phyloP scores from a whole-genome alignment of 2,888 invertebrate genomes.

The Imbricaverruca yamaguchii region DNA sequence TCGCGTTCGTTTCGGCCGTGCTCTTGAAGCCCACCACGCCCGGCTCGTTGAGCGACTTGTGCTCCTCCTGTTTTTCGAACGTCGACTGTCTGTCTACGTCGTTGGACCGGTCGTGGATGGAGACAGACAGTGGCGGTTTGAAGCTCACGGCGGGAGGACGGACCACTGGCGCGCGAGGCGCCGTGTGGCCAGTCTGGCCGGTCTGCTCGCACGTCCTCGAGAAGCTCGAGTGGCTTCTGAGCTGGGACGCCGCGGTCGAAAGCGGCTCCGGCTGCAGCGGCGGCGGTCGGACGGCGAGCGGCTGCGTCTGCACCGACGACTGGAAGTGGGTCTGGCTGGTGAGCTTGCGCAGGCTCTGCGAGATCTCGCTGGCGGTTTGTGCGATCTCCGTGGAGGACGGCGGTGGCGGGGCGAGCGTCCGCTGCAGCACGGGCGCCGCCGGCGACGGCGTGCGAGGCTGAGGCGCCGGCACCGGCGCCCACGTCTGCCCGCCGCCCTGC shows the following conservation, averaged over 20 bases:
- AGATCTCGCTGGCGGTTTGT: conserved; percentile 34
- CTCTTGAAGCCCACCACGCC: conserved; percentile 32
- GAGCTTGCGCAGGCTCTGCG: conserved; percentile 43
- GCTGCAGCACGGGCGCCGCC: conserved; percentile 42
- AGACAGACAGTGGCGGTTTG: neutral
- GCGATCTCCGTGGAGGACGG: conserved; percentile 46
- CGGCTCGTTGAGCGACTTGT: conserved; percentile 23
- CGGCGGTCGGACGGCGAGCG: neutral
- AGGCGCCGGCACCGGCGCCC: neutral
- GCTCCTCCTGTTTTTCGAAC: conserved; percentile 20
- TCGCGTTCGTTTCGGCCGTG: neutral
- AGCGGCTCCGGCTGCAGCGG: neutral
- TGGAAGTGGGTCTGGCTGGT: neutral
- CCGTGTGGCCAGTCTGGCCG: neutral
- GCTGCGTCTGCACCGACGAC: neutral
- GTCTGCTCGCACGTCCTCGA: neutral
- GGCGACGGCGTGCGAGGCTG: neutral
- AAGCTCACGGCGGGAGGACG: neutral
- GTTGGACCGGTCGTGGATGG: neutral
- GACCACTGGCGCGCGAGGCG: too few relatives aligned
- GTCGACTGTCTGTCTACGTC: neutral
- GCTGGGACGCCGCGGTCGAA: neutral
- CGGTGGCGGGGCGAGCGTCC: conserved; percentile 47
- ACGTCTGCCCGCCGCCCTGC: neutral
- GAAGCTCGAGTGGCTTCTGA: neutral